Conservation (phyloP, 2,113 vertebrate species). For the Columba livia region DNA sequence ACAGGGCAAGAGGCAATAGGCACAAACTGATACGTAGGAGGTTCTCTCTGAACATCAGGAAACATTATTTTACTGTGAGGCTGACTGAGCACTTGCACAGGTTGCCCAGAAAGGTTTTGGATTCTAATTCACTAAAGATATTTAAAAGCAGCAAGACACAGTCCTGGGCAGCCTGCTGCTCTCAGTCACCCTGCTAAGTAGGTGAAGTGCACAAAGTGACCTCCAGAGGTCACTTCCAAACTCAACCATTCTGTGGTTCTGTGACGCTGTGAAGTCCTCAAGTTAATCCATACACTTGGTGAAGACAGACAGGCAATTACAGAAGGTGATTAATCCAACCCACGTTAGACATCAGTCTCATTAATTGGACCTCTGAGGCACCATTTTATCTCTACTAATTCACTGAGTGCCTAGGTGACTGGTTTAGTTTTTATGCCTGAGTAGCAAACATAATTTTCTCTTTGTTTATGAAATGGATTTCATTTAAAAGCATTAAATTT, state of each 20-base stretch:
- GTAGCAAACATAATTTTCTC: neutral
- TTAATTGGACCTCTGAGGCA: neutral
- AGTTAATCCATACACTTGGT: neutral
- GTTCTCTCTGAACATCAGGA: neutral
- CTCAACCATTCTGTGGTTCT: too few relatives aligned
- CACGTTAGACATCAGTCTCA: neutral
- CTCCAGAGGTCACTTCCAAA: neutral
- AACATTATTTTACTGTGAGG: neutral
- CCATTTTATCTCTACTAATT: neutral
- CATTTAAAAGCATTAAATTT: neutral
- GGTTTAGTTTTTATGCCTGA: neutral
- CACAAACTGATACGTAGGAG: neutral
- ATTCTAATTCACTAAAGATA: too few relatives aligned
- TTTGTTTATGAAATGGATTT: neutral
- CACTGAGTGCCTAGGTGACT: neutral
- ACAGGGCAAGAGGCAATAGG: neutral
- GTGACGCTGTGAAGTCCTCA: neutral
- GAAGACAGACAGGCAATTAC: neutral
- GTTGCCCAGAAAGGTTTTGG: too few relatives aligned
- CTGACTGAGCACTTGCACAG: too few relatives aligned
- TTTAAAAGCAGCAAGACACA: neutral
- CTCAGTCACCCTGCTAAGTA: neutral
- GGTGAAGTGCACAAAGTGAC: neutral
- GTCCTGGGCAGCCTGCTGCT: neutral
- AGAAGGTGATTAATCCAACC: neutral